phyloP scores from a whole-genome alignment of 2,888 invertebrate genomes.

The Megaustenia siamemsis region DNA sequence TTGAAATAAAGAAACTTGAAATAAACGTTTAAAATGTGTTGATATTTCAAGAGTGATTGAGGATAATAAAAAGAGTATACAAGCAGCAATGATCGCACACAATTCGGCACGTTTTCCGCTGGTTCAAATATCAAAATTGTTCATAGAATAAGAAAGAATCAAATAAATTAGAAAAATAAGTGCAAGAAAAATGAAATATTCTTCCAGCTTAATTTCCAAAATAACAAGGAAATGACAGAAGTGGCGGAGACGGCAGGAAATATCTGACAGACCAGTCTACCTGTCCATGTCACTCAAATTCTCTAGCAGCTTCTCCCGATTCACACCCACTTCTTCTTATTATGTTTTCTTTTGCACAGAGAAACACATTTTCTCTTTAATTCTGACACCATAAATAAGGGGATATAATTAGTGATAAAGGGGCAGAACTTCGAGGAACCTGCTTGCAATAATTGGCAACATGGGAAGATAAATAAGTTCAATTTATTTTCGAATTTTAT shows the following conservation, averaged over 20 bases:
- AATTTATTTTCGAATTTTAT: conserved; percentile 7
- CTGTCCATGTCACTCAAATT: conserved; percentile 38
- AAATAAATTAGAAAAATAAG: not conserved
- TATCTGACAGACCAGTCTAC: conserved; percentile 19
- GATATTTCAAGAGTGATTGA: no score
- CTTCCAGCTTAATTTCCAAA: conserved; percentile 38
- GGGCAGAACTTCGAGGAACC: not conserved
- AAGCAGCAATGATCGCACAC: no score
- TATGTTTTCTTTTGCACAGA: not conserved
- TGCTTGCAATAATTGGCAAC: conserved; percentile 9
- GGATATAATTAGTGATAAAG: conserved; percentile 16
- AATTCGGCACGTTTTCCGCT: no score
- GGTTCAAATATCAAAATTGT: no score
- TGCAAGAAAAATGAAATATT: not conserved
- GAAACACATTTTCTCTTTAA: conserved; percentile 30
- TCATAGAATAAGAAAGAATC: no score
- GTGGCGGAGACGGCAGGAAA: not conserved
- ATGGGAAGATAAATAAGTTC: not conserved
- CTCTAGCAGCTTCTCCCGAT: not conserved
- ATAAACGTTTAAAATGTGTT: no score
- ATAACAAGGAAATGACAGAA: conserved; percentile 30
- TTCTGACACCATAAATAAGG: conserved; percentile 8
- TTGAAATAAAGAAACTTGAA: no score
- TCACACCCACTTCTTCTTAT: not conserved
- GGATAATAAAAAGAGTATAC: no score